Evolutionary conservation across 1,140 invertebrate genomes (phyloP), one percentile per base, ranked within the genome.

Genomic region (Drosophila auraria): DNA sequence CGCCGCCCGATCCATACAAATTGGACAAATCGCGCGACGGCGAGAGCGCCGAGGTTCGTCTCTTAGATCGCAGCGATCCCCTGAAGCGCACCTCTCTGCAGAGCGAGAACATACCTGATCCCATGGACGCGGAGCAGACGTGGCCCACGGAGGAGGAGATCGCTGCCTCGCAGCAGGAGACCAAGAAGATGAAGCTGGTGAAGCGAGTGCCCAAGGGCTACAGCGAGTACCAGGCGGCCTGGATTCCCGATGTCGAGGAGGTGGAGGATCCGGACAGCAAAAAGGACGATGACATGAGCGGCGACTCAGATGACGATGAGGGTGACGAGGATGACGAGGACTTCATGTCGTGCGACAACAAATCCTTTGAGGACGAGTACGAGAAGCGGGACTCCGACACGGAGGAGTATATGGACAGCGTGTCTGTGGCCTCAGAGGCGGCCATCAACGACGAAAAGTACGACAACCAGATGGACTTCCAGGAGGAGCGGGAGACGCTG

Each of bases 191-290:
- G 78, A 96, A 96, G 93, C 94, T 95, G 61, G 94, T 96, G 0
- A 98, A 98, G 91, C 96, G 95, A 87, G 96, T 99, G 27, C 98
- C 98, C 0, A 98, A 98, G 94, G 98, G 98, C 45, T 93, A 83
- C 59, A 99, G 98, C 14, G 97, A 97, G 61, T 99, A 99, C 93
- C 99, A 99, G 94, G 97, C 98, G 25, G 96, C 98, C 38, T 99
- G 98, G 98, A 98, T 99, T 92, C 94, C 96, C 5, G 96, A 97
- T 80, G 94, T 95, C 61, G 95, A 96, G 87, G 94, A 94, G 56
- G 94, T 94, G 20, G 94, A 95, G 70, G 94, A 94, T 4, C 94
- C 95, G 63, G 94, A 94, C 36, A 92, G 93, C 45, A 93, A 94
- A 23, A 69, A 93, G 5, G 92, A 92, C 40, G 93, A 93, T 49